phyloP scores from a whole-genome alignment of 37 sponge, comb jelly and placozoan genomes.

The Ephydatia muelleri region DNA sequence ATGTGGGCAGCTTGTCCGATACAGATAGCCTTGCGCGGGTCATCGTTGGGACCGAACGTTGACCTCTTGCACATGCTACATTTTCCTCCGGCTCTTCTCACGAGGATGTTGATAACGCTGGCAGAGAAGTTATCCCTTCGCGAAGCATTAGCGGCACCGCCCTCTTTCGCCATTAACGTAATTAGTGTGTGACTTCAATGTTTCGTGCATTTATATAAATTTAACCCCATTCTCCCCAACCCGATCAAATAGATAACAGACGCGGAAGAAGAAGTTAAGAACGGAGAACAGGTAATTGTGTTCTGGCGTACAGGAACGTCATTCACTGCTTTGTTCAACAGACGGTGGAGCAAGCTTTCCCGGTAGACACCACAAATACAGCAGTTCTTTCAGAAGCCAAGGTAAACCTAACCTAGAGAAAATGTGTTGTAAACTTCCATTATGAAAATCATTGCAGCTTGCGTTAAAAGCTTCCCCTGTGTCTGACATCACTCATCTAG shows the following conservation, averaged over 20 bases:
- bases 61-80: slow-evolving; percentile 55
- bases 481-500: slow-evolving; percentile 53
- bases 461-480: slow-evolving; percentile 18
- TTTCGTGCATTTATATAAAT: neutral
- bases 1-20: slow-evolving; percentile 82
- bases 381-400: neutral
- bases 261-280: slow-evolving; percentile 16
- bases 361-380: neutral
- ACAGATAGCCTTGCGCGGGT: slow-evolving; percentile 24
- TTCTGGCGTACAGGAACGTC: neutral
- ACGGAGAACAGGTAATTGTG: slow-evolving; percentile 8
- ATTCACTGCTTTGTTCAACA: neutral
- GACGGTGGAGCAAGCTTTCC: neutral
- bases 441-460: neutral
- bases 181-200: neutral
- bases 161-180: neutral
- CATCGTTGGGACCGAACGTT: slow-evolving; percentile 68
- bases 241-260: slow-evolving; percentile 22
- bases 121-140: slow-evolving; percentile 58
- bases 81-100: slow-evolving; percentile 53
- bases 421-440: neutral
- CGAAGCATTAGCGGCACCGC: neutral
- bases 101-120: slow-evolving; percentile 39
- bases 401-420: slow-evolving; percentile 2
- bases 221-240: neutral